phyloP scores from a whole-genome alignment of 2,888 invertebrate genomes.

The Drosophila fulvimacula region DNA sequence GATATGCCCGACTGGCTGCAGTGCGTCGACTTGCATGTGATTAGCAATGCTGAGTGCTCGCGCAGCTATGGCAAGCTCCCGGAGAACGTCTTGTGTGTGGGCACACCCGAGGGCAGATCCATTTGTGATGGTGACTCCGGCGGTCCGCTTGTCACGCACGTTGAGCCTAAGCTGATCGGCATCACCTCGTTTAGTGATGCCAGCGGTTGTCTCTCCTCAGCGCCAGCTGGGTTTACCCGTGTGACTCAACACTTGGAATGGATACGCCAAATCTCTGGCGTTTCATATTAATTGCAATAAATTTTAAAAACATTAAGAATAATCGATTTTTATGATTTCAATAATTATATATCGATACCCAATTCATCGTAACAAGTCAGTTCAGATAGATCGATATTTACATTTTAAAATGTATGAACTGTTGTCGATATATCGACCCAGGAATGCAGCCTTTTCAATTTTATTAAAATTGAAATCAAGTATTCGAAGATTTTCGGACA shows the following conservation, averaged over 20 bases:
- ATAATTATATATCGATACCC: not conserved
- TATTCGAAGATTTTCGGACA: not conserved
- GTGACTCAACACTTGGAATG: constrained; percentile 57
- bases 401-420: not conserved
- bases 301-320: not conserved
- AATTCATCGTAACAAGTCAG: fast-evolving
- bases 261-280: constrained; percentile 53
- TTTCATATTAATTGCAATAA: constrained; percentile 39
- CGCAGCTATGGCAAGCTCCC: constrained; percentile 81
- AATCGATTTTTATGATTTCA: not conserved
- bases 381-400: not conserved
- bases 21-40: constrained; percentile 60
- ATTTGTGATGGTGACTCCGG: constrained; percentile 65
- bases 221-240: constrained; percentile 62
- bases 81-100: constrained; percentile 44
- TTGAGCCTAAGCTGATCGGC: constrained; percentile 38
- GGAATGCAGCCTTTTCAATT: not conserved
- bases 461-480: not conserved
- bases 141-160: constrained; percentile 51
- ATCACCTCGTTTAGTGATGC: constrained; percentile 57
- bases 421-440: not conserved
- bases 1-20: constrained; percentile 77
- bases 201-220: constrained; percentile 46
- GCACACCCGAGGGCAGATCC: constrained; percentile 40
- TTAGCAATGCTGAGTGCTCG: constrained; percentile 80